Evolutionary conservation across 53 echinoderm and acorn worm genomes (phyloP).

Genomic region (Luidia sarsii): DNA sequence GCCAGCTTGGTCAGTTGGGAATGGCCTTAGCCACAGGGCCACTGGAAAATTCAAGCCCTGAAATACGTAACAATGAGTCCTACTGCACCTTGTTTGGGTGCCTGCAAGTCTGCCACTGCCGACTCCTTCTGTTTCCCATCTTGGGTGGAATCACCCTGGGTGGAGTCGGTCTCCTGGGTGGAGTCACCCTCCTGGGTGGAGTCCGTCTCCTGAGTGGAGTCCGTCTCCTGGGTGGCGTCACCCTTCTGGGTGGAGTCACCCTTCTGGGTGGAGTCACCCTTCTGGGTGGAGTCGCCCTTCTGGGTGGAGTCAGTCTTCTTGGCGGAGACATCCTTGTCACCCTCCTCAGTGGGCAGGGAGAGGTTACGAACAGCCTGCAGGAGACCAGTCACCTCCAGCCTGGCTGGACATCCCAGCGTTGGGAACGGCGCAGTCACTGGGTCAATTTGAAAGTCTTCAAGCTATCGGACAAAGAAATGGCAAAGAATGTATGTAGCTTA

Average conservation of each 20-base stretch:
- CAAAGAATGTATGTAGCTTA: no score
- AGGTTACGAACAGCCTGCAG: constrained; percentile 47
- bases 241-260: neutral
- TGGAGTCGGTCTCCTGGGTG: no score
- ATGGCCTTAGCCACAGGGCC: no score
- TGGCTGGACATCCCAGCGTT: constrained; percentile 18
- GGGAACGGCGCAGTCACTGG: constrained; percentile 20
- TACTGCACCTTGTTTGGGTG: constrained; percentile 55
- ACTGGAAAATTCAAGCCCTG: no score
- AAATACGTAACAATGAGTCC: no score
- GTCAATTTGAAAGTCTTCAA: constrained; percentile 20
- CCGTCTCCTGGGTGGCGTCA: neutral
- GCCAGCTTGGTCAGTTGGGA: no score
- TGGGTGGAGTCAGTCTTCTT: neutral
- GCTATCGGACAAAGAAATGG: no score
- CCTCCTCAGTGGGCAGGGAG: constrained; percentile 23
- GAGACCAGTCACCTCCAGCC: constrained; percentile 49
- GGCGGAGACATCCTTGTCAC: neutral
- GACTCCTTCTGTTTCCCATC: neutral
- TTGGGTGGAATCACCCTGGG: neutral
- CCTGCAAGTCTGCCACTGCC: neutral
- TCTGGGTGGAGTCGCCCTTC: no score
- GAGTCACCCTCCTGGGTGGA: no score
- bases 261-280: neutral
- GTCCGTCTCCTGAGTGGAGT: neutral